Percentiles rank a stretch among this genome's conserved stretches.
These are phyloP conservation scores for Parotia lawesii DNA, from an alignment of 2,113 vertebrate genomes.

Conservation along the genomic window DNA sequence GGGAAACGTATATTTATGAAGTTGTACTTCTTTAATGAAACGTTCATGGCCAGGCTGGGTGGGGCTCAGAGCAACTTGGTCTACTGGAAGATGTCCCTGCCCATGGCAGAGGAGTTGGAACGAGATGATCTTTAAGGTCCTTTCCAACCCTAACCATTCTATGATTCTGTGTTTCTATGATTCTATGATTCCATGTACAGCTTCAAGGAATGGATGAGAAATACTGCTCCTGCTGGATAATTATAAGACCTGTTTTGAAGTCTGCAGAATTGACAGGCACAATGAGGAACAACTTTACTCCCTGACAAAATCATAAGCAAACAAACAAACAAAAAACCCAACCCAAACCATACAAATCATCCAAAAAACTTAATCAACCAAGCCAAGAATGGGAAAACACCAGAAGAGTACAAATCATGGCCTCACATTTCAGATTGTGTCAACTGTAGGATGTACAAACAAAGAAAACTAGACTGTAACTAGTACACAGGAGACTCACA, in stretches of 20 bases:
- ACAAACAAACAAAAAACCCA: no score
- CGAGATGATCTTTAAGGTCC: neutral
- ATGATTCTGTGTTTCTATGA: neutral
- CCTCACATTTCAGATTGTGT: neutral
- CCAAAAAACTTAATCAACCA: no score
- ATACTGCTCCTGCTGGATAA: neutral
- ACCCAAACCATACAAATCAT: rapidly evolving
- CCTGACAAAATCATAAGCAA: neutral
- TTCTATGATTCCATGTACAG: neutral
- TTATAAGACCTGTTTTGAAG: neutral
- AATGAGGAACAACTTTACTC: neutral
- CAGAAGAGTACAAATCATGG: neutral
- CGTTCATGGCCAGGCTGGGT: neutral
- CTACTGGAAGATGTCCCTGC: neutral
- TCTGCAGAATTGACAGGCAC: no score
- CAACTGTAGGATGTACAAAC: neutral
- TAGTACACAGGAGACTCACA: neutral
- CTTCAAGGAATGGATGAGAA: neutral
- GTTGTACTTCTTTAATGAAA: neutral
- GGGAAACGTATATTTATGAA: neutral
- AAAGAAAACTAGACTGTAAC: neutral
- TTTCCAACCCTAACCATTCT: neutral
- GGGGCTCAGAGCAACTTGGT: neutral
- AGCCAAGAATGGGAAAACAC: neutral
- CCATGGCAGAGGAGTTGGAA: neutral